phyloP scores from a whole-genome alignment of 1,140 invertebrate species.

The Trichogramma pretiosum region DNA sequence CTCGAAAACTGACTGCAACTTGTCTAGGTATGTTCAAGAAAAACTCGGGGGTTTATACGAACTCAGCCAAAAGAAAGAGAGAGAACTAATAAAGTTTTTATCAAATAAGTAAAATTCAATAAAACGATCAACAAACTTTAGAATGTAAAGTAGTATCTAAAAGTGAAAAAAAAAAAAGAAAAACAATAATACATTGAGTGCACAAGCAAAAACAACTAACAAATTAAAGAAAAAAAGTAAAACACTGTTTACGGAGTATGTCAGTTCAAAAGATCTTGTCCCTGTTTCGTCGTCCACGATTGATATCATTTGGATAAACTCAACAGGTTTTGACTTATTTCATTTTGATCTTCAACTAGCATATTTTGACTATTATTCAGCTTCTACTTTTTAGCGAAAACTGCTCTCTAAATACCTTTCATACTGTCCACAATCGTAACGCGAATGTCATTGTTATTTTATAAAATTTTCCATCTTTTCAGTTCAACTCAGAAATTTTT shows the following conservation, averaged over 20 bases:
- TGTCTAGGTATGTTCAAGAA: conserved; percentile 5
- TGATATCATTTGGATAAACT: conserved; percentile 16
- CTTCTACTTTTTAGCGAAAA: conserved; percentile 13
- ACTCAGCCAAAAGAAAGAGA: conserved; percentile 39
- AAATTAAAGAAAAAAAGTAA: not conserved
- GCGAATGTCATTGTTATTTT: too few species aligned
- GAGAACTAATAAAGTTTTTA: conserved; percentile 16
- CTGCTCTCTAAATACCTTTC: conserved; percentile 14
- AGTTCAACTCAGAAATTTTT: too few species aligned
- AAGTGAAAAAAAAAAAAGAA: not conserved
- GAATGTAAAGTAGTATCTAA: not conserved
- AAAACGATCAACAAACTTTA: conserved; percentile 9
- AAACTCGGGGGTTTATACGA: conserved; percentile 20
- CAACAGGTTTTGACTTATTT: conserved; percentile 10
- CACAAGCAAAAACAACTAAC: not conserved
- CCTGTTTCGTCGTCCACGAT: conserved; percentile 13
- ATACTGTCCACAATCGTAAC: not conserved
- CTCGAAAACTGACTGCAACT: too few species aligned
- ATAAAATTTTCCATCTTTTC: too few species aligned
- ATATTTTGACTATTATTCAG: not conserved
- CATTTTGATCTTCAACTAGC: not conserved
- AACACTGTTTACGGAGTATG: too few species aligned
- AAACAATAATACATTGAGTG: too few species aligned
- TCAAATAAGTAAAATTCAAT: conserved; percentile 3
- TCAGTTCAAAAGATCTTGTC: conserved; percentile 4